Evolutionary conservation across 2,797 vertebrate genomes (phyloP), one percentile per base, ranked within the genome.

Genomic region (Taenioides sp.): DNA sequence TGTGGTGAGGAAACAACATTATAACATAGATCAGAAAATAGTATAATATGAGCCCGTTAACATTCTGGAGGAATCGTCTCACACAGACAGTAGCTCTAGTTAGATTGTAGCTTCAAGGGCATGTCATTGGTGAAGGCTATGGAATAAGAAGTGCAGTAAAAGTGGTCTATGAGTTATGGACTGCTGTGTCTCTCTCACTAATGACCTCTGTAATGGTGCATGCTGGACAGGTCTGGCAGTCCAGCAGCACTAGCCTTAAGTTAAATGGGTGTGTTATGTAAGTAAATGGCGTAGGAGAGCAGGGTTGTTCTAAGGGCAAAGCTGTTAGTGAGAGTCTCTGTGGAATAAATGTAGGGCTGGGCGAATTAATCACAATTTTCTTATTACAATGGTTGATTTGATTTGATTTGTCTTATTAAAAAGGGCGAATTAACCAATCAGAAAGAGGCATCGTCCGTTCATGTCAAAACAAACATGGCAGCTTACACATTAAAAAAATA

Each of bases 251-350:
- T 10, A 14, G 37, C 75, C 72, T 58, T 52, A 57, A 31, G 65
- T 72, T 74, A 73, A 84, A 74, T 50, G 22, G 4, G 4, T 5
- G 4, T 10, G 78, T 87, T 90, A 83, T 5, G 67, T 84, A 86
- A 87, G 66, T 61, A 60, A 70, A 22, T 0, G 12, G 69, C 1
- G 52, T 77, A 67, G 76, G 81, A 80, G 77, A 64, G 71, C 80
- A 77, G 74, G 81, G 78, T 86, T 84, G 58, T 57, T 12, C 74
- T 43, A 49, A 82, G 85, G 75, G 49, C 61, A 71, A 69, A 50
- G 75, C 55, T 84, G 74, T 78, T 80, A 70, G 77, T 73, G 67
- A 76, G 72, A 69, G 73, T 70, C 69, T 65, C 65, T 40, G 54
- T 72, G 57, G 69, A 67, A 72, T 73, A 52, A 65, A 47, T 47